These are phyloP conservation scores for Drosophila carrolli DNA, from an alignment of 1,140 invertebrate genomes.

Conservation along the genomic window DNA sequence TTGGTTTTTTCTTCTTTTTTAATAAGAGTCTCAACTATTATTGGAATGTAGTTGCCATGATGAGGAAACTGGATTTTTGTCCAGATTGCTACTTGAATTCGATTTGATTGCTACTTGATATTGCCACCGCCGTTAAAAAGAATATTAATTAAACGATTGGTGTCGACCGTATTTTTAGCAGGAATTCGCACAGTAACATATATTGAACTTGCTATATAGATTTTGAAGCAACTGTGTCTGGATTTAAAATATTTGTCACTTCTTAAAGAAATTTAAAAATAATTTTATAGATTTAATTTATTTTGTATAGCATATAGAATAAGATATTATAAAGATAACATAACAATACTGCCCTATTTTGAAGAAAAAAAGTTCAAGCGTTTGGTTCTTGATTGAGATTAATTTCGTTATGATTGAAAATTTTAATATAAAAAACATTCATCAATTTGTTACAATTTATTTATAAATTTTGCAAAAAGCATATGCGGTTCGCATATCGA, in stretches of 20 bases:
- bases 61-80: conserved; percentile 35
- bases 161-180: neutral
- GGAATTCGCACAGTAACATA: neutral
- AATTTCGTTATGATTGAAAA: no score
- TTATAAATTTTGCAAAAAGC: no score
- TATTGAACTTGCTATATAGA: conserved; percentile 9
- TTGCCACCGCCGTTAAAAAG: conserved; percentile 18
- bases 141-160: conserved; percentile 33
- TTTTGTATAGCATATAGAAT: no score
- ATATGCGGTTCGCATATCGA: no score
- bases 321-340: no score
- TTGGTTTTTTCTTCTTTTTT: conserved; percentile 37
- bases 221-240: neutral
- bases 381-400: no score
- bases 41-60: conserved; percentile 42
- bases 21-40: conserved; percentile 28
- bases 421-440: no score
- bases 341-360: no score
- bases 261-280: no score
- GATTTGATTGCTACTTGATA: conserved; percentile 24
- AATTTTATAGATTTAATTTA: no score
- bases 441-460: no score
- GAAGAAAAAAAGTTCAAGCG: no score
- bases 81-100: conserved; percentile 24
- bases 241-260: neutral